Evolutionary conservation across 2,113 vertebrate genomes (phyloP), one percentile per base, ranked within the genome.

Genomic region (Lagopus leucura): DNA sequence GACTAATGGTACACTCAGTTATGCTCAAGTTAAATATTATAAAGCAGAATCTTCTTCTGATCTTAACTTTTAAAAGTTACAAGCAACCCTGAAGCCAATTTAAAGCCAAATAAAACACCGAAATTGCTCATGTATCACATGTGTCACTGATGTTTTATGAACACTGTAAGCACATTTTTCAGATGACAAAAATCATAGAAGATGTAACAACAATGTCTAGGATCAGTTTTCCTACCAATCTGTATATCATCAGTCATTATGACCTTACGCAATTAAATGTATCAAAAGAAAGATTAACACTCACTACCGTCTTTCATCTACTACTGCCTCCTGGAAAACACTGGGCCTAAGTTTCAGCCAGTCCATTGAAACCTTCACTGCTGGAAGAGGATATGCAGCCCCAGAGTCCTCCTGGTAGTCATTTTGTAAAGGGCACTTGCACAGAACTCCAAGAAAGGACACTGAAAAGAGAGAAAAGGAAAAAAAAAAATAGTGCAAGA

Each of bases 311-410:
- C 98, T 97, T 95, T 99, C 97, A 95, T 99, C 98, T 14, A 99
- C 98, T 2, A 98, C 98, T 2, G 98, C 95, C 89, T 99, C 99
- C 55, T 98, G 98, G 95, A 99, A 99, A 88, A 99, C 97, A 78
- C 97, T 98, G 86, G 99, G 98, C 77, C 98, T 97, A 90, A 99
- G 98, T 57, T 97, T 98, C 93, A 99, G 98, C 99, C 99, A 99
- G 94, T 99, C 99, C 98, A 99, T 98, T 14, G 99, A 99, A 81
- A 99, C 98, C 95, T 99, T 99, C 96, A 99, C 98, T 80, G 99
- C 99, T 55, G 99, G 99, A 70, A 99, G 98, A 34, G 99, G 99
- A 90, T 99, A 99, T 34, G 99, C 98, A 69, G 98, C 98, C 96
- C 98, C 98, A 74, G 98, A 97, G 88, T 99, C 99, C 95, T 99